Base-by-base conservation (phyloP, 2,888 invertebrate genomes). In the Ochropleura leucogaster region DNA sequence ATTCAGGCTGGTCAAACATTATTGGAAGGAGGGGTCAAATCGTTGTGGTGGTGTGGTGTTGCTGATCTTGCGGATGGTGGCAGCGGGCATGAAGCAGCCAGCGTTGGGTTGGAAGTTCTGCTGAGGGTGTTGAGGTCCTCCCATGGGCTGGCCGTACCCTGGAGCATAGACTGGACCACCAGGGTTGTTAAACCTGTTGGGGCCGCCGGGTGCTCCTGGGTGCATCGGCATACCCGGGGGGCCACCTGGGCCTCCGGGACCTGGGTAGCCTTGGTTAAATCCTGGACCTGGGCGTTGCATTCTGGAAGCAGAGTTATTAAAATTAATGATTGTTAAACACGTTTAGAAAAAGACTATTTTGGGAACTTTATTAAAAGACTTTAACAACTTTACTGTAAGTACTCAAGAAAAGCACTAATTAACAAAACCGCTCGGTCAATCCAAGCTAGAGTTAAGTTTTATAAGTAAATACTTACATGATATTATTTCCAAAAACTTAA, bases 251-350 rank as follows among this genome's bases (percentile, higher is more conserved):
- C 49, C 76, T 5, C 81, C 85, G n/a, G 86, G 88, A 72, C 78
- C 85, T 10, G 85, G 87, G 79, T 73, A 86, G 12, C 87, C 87
- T 68, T 85, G 84, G 79, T 92, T 91, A 60, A 85, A 88, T 79
- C 92, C 90, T 77, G 92, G 91, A 69, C 92, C 90, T 78, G 92
- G 91, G 65, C 92, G 94, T 79, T 95, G 94, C 95, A 95, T 95
- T 89, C 95, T 95, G 88, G 18, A 86, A 92, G 74, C 18, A 66
- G 16, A 44, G 0, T 20, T 30, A 47, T 40, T 42, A 16, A 47
- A 9, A 40, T 74, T 60, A 69, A 46, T 51, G 0, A 53, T 62
- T 12, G 30, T 20, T 51, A 20, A n/a, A 10, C 12, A 79, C 51
- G 7, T 49, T 44, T 3, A 12, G 5, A 30, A 12, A 47, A 46